Percentiles rank a stretch among this genome's conserved stretches.
Conservation (phyloP, 2,113 vertebrate genomes). For the Regulus satrapa region DNA sequence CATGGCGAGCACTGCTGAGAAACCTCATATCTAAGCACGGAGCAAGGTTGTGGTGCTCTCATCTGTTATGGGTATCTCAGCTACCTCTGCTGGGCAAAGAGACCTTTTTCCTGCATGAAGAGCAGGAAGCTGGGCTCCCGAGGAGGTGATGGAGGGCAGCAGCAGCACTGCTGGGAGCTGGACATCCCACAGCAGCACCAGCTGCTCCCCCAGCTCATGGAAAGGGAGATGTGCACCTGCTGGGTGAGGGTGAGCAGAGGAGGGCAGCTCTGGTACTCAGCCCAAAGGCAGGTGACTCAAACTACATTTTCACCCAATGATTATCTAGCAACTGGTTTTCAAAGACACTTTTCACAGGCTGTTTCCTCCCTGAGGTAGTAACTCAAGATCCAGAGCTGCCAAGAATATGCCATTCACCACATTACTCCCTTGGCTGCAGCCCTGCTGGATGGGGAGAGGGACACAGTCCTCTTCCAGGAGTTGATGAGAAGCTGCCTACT, state of each 20-base stretch:
- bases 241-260: background rate
- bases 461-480: background rate
- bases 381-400: background rate
- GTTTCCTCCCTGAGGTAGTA: background rate
- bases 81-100: background rate
- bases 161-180: background rate
- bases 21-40: fast-evolving
- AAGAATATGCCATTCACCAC: background rate
- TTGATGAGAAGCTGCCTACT: background rate
- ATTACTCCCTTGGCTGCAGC: background rate
- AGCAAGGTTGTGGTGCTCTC: background rate
- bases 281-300: background rate
- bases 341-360: background rate
- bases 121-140: fast-evolving
- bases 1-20: fast-evolving
- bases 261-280: background rate
- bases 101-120: background rate
- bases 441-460: background rate
- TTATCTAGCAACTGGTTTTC: background rate
- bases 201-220: fast-evolving
- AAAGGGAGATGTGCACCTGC: background rate
- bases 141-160: background rate
- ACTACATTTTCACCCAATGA: fast-evolving
- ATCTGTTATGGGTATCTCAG: background rate
- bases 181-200: fast-evolving